Evolutionary conservation across 2,797 vertebrate species (phyloP).

Genomic region (Holocentrus rufus): DNA sequence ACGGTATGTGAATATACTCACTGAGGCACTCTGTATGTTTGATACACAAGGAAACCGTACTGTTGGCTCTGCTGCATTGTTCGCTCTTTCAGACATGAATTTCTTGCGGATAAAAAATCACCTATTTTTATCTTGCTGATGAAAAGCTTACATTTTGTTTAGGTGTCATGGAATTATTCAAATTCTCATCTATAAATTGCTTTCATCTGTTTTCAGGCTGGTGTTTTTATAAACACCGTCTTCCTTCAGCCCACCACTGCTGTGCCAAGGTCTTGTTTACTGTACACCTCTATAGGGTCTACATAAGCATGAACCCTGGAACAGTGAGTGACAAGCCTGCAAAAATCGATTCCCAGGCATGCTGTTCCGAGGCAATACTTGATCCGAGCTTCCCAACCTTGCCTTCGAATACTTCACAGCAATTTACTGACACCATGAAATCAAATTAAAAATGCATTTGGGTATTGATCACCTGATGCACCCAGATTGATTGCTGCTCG

Average conservation of each 20-base stretch:
- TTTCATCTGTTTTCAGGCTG: constrained; percentile 18
- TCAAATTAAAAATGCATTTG: constrained; percentile 82
- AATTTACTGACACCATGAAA: constrained; percentile 75
- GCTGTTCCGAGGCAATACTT: constrained; percentile 63
- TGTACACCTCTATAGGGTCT: constrained; percentile 44
- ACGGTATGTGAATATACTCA: constrained; percentile 13
- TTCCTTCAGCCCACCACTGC: constrained; percentile 7
- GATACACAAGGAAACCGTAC: not conserved
- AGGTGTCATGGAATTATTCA: not conserved
- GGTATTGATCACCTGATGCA: constrained; percentile 78
- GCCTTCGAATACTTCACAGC: constrained; percentile 62
- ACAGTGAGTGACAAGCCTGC: constrained; percentile 65
- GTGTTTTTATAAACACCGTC: constrained; percentile 20
- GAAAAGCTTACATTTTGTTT: constrained; percentile 21
- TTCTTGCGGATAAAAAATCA: not conserved
- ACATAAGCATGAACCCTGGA: constrained; percentile 48
- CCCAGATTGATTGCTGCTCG: constrained; percentile 70
- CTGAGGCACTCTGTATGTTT: constrained; percentile 4
- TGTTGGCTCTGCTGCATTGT: not conserved
- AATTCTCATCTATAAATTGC: not conserved
- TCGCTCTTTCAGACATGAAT: not conserved
- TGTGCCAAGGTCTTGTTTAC: constrained; percentile 43
- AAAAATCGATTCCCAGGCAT: constrained; percentile 72
- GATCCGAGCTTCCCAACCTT: constrained; percentile 53
- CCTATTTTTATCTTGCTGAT: constrained; percentile 3